Evolutionary conservation across 2,797 vertebrate genomes (phyloP).

Genomic region (Picus viridis): DNA sequence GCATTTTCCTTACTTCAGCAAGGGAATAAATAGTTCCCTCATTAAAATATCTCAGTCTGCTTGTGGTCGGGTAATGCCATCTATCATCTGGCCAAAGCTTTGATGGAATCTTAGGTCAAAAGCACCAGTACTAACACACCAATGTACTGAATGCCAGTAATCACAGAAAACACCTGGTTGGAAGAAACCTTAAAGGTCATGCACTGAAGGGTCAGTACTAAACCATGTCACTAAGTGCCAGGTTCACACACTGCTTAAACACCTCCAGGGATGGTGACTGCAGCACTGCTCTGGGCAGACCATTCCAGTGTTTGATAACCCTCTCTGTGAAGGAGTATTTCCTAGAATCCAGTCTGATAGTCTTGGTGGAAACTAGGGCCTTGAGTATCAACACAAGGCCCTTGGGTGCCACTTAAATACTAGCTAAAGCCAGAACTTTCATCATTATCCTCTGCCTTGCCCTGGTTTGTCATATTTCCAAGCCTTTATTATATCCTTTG

Average conservation of each 20-base stretch:
- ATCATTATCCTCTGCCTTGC: background rate
- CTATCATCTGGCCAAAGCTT: conserved; percentile 19
- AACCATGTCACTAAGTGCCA: no score
- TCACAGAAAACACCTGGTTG: background rate
- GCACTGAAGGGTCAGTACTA: no score
- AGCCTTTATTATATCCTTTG: background rate
- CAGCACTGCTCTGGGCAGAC: no score
- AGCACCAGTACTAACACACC: background rate
- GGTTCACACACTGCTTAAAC: no score
- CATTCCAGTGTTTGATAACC: no score
- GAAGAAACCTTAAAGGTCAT: no score
- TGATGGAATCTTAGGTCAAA: background rate
- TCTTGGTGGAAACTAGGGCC: background rate
- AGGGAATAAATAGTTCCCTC: background rate
- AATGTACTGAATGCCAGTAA: background rate
- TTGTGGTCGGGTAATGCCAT: background rate
- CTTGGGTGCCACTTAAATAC: background rate
- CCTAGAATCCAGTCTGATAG: background rate
- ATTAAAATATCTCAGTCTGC: conserved; percentile 14
- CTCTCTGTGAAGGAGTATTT: no score
- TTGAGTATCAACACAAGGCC: background rate
- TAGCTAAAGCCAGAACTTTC: background rate
- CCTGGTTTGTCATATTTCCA: background rate
- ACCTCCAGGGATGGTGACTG: no score
- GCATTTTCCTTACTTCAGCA: background rate